Evolutionary conservation across 2,797 vertebrate genomes (phyloP), one percentile per base, ranked within the genome.

Genomic region (Hoplostethus mediterraneus): DNA sequence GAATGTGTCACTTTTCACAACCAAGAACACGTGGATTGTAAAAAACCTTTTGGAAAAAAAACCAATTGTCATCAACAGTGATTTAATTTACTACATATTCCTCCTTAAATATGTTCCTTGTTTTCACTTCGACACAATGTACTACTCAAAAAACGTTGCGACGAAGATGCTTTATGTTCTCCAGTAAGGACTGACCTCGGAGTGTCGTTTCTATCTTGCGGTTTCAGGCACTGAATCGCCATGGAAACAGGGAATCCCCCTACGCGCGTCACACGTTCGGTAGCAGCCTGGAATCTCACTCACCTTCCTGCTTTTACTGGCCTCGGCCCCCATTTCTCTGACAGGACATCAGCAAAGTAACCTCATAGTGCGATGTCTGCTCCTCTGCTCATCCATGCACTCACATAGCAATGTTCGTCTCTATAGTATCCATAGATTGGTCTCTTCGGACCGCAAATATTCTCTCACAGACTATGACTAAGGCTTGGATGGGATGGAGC

Each of bases 261-360:
- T 2, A 53, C 17, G 30, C 76, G 81, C 72, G 81, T 88, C 77
- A 90, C 78, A 81, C 76, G 52, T 65, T 3, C 21, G 21, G 21
- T 21, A 33, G 72, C 73, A 82, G 67, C 33, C 60, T 51, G 49
- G 61, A 64, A 6, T 59, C 45, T 38, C 33, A 48, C 55, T 88
- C 73, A 95, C 94, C 93, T 92, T 92, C 67, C 77, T 90, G 79
- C 44, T 84, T 86, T 92, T 95, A 76, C 93, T 94, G 67, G 80
- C 88, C 82, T 94, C 91, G 84, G 90, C 83, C 70, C 94, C 94
- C 94, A 95, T 95, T 72, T 80, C 74, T 57, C 69, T 63, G 77
- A 74, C 80, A 55, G 71, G 63, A 80, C 81, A 75, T 71, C 71
- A 59, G 76, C 60, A 28, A 63, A 45, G 72, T 16, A 10, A 3